Conservation (phyloP, 2,113 vertebrate species). For the Prunella fulvescens region DNA sequence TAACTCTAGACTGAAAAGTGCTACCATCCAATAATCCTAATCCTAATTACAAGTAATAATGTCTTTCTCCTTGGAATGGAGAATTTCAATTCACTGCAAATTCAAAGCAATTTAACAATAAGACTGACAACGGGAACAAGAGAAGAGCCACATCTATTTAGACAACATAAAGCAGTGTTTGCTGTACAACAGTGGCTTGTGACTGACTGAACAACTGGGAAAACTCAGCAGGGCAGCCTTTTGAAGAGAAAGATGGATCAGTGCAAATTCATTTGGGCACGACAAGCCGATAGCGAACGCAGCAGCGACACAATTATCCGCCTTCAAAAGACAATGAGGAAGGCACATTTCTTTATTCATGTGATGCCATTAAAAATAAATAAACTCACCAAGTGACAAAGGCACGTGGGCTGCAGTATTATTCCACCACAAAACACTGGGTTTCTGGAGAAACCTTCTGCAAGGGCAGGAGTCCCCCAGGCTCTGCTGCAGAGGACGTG, state of each 20-base stretch:
- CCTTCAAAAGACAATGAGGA: not conserved
- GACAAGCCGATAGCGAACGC: rapidly evolving
- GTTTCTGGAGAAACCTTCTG: conserved; percentile 17
- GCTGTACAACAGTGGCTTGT: conserved; percentile 7
- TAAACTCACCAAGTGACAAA: not conserved
- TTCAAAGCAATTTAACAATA: conserved; percentile 25
- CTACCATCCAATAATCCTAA: not conserved
- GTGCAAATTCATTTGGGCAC: not conserved
- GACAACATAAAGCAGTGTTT: not conserved
- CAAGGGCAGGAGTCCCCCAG: conserved; percentile 47
- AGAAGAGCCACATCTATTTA: conserved; percentile 23
- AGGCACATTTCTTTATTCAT: not conserved
- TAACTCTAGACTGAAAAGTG: not conserved
- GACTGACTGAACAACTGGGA: conserved; percentile 9
- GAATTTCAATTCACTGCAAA: not conserved
- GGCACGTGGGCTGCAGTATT: not conserved
- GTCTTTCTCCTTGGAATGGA: not conserved
- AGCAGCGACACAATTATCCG: not conserved
- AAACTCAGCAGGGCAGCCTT: not conserved
- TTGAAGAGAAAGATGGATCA: not conserved
- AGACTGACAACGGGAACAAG: not conserved
- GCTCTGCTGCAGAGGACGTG: not conserved
- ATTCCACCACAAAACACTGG: not conserved
- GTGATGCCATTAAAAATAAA: not conserved
- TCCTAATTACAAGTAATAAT: conserved; percentile 5